Evolutionary conservation across 2,888 invertebrate genomes (phyloP).

Genomic region (Melanostoma scalare): DNA sequence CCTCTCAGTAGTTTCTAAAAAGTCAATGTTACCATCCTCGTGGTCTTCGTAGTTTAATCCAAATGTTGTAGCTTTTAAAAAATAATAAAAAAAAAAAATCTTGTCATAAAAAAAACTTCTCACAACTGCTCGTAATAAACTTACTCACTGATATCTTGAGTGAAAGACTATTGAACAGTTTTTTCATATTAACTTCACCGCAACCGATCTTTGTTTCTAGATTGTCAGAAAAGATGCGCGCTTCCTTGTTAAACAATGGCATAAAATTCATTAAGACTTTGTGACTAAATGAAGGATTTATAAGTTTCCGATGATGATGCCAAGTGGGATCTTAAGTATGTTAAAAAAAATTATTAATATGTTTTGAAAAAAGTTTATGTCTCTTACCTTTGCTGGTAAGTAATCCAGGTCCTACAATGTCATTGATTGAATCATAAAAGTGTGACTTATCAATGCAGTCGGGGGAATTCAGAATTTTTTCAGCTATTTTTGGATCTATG

Average conservation of each 20-base stretch:
- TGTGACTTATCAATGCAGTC: conserved; percentile 65
- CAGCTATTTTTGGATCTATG: conserved; percentile 62
- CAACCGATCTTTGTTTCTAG: conserved; percentile 3
- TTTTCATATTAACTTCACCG: conserved; percentile 28
- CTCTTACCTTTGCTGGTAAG: conserved; percentile 23
- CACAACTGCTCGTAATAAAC: neutral
- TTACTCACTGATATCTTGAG: conserved; percentile 24
- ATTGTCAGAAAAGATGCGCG: neutral
- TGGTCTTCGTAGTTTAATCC: neutral
- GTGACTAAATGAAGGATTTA: conserved; percentile 35
- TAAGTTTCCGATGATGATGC: conserved; percentile 41
- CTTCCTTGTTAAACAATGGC: conserved; percentile 6
- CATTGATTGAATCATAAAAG: neutral
- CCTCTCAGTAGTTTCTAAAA: neutral
- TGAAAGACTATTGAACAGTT: neutral
- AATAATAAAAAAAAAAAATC: neutral
- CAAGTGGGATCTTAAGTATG: conserved; percentile 24
- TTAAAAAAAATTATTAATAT: neutral
- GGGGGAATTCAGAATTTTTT: conserved; percentile 62
- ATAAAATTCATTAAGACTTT: conserved; percentile 14
- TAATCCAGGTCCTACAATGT: neutral
- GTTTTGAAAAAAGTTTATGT: neutral
- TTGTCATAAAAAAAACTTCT: neutral
- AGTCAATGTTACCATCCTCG: neutral
- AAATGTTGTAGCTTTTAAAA: conserved; percentile 6